Percentiles rank a stretch among this genome's conserved stretches.
Evolutionary conservation across 1,140 invertebrate genomes (phyloP).

Genomic region (Trichonephila clavata): DNA sequence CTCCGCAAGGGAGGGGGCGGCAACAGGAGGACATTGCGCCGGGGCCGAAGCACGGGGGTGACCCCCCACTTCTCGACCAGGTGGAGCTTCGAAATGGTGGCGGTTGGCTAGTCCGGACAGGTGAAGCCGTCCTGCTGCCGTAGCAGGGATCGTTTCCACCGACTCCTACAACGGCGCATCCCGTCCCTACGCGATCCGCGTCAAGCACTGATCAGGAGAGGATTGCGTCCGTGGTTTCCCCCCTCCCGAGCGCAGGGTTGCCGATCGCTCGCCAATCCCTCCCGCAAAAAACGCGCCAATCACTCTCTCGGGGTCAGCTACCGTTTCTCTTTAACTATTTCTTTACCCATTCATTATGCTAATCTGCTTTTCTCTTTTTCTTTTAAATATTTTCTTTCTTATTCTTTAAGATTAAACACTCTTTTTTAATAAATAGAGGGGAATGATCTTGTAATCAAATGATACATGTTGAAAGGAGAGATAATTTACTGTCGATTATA

Average conservation of each 20-base stretch:
- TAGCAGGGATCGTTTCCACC: constrained; percentile 60
- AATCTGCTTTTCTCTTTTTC: no score
- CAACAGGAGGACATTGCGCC: constrained; percentile 88
- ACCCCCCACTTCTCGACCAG: constrained; percentile 97
- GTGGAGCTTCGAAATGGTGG: constrained; percentile 94
- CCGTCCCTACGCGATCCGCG: constrained; percentile 20
- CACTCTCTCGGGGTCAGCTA: background rate
- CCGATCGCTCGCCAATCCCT: background rate
- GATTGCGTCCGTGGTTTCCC: background rate
- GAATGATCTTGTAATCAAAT: no score
- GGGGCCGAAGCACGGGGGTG: constrained; percentile 96
- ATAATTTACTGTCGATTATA: no score
- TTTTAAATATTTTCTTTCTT: no score
- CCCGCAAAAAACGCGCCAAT: background rate
- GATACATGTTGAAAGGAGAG: no score
- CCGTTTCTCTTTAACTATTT: no score
- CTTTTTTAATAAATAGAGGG: no score
- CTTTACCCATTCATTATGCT: no score
- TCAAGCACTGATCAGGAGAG: constrained; percentile 11
- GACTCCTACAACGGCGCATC: constrained; percentile 62
- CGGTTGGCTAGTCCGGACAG: background rate
- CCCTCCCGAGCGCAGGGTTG: background rate
- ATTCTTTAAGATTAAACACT: no score
- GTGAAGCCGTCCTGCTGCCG: constrained; percentile 20
- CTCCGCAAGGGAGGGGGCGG: constrained; percentile 81